phyloP scores from a whole-genome alignment of 2,888 invertebrate species.

The Drosophila neotestacea region DNA sequence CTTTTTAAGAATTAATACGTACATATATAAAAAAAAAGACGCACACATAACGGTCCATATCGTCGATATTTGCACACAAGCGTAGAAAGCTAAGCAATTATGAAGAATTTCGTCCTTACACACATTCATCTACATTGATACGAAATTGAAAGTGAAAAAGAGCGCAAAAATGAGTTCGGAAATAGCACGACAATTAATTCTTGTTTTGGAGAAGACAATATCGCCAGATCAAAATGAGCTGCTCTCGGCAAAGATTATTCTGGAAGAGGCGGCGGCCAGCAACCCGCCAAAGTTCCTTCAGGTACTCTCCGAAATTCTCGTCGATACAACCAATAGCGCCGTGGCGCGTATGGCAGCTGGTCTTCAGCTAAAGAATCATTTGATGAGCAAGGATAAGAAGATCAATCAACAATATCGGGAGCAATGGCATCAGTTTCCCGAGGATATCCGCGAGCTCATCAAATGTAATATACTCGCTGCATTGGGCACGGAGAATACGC shows the following conservation, averaged over 20 bases:
- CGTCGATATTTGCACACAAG: conserved; percentile 48
- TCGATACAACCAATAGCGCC: conserved; percentile 94
- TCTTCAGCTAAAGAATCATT: conserved; percentile 98
- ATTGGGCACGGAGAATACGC: conserved; percentile 96
- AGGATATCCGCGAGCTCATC: conserved; percentile 93
- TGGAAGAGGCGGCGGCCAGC: conserved; percentile 96
- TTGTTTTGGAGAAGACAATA: conserved; percentile 98
- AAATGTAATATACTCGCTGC: conserved; percentile 95
- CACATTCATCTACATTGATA: conserved; percentile 35
- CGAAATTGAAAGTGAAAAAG: conserved; percentile 71
- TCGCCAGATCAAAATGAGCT: conserved; percentile 98
- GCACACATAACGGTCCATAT: conserved; percentile 20
- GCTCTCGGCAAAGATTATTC: conserved; percentile 95
- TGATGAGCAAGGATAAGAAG: conserved; percentile 96
- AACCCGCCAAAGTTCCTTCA: conserved; percentile 97
- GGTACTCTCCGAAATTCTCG: conserved; percentile 96
- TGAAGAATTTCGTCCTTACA: conserved; percentile 56
- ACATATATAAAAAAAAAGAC: too few relatives aligned
- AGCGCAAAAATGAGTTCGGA: conserved; percentile 81
- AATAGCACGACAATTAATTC: conserved; percentile 89
- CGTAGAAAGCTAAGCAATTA: conserved; percentile 60
- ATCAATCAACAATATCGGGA: conserved; percentile 94
- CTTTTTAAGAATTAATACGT: too few relatives aligned
- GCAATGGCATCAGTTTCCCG: conserved; percentile 96
- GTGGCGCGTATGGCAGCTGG: conserved; percentile 99